Base-by-base conservation (phyloP, 1,140 invertebrate species). In the Sycophila sp. region DNA sequence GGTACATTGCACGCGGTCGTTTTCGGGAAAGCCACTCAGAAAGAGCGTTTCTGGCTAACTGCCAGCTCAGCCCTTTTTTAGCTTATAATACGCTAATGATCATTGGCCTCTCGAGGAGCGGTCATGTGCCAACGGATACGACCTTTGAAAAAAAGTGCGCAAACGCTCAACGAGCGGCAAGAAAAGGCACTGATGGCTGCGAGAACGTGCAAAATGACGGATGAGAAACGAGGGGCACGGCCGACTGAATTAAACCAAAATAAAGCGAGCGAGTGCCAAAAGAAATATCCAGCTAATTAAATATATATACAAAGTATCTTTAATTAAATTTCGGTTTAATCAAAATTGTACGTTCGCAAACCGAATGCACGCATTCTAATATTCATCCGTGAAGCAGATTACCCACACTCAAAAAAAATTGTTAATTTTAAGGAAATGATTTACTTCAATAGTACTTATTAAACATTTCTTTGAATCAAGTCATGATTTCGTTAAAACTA, bases 21-120 rank as follows among this genome's bases (percentile, higher is more conserved):
- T 56, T 59, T 55, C 49, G 11, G 24, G 7, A 47, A 67, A 24
- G 40, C 38, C 38, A 28, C 59, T 62, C n/a, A n/a, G 17, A 34
- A 13, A 13, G 28, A 30, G 8, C 24, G 24, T 22, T 34, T 24
- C 60, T 64, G 60, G 45, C 45, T 2, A 24, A 4, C 13, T 19
- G 60, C 60, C 60, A 64, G 17, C 19, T 47, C 24, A 8, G 45
- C 40, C 24, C n/a, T 28, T 64, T 51, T 64, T 51, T 64, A 34
- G 19, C 60, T 47, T 38, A n/a, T 53, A 65, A 65, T 65, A 38
- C 63, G 32, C 63, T 65, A 65, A 65, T 65, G 63, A 65, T 65
- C 63, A 55, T 53, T 65, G 45, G 63, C 63, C 49, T 49, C 36
- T 65, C 15, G 15, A 19, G 42, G 17, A 19, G 13, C 60, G 30